These are phyloP conservation scores for Paracentrotus lividus DNA, from an alignment of 53 echinoderm and acorn worm species.

Conservation along the genomic window DNA sequence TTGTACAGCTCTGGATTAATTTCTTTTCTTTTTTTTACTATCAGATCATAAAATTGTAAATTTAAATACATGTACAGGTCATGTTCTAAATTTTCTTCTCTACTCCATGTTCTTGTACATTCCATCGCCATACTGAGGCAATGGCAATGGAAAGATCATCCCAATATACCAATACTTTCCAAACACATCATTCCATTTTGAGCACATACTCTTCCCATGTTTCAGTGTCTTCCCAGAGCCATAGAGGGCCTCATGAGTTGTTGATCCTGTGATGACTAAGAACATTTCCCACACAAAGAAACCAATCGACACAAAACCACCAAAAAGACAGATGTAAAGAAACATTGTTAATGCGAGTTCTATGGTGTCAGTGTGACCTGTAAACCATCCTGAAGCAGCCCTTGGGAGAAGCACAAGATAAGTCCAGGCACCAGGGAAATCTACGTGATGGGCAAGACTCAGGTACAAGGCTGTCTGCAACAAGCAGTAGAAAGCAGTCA, in stretches of 20 bases:
- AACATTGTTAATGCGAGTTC: conserved; percentile 70
- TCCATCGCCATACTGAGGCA: conserved; percentile 81
- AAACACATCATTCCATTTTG: conserved; percentile 75
- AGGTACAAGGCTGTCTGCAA: conserved; percentile 76
- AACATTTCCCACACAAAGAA: conserved; percentile 77
- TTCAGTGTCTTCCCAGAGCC: conserved; percentile 59
- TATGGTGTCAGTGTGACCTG: conserved; percentile 2
- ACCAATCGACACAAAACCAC: conserved; percentile 55
- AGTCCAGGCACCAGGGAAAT: conserved; percentile 78
- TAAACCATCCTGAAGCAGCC: conserved; percentile 65
- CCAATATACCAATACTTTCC: conserved; percentile 85
- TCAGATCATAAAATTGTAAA: too few relatives aligned
- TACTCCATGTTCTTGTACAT: conserved; percentile 46
- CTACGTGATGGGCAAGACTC: conserved; percentile 57
- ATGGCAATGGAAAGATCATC: conserved; percentile 69
- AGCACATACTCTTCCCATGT: background rate
- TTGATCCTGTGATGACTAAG: conserved; percentile 69
- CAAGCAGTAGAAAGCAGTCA: conserved; percentile 74
- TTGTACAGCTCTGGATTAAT: too few relatives aligned
- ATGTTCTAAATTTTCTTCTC: conserved; percentile 24
- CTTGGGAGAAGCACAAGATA: conserved; percentile 78
- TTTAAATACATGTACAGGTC: too few relatives aligned
- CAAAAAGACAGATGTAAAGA: conserved; percentile 74
- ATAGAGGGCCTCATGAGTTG: conserved; percentile 77
- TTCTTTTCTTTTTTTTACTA: too few relatives aligned